Conservation (phyloP, 2,888 invertebrate species). For the Dyspetes luteomarginatus region DNA sequence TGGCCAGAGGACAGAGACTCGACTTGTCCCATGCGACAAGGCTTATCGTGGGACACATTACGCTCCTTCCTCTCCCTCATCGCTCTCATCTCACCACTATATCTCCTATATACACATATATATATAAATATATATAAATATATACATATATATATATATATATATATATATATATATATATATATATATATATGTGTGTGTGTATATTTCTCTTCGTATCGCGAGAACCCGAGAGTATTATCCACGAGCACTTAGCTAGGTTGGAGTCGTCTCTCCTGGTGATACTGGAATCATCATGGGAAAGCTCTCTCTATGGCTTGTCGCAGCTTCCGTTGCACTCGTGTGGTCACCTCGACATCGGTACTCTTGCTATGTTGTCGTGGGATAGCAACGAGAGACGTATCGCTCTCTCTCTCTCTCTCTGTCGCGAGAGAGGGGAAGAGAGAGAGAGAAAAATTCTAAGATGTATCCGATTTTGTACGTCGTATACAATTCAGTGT, state of each 20-base stretch:
- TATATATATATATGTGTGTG: background rate
- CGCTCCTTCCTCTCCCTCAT: constrained; percentile 20
- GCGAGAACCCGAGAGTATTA: constrained; percentile 53
- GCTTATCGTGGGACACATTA: constrained; percentile 62
- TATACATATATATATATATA: too few species aligned
- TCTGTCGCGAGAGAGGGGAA: too few species aligned
- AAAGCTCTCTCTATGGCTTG: constrained; percentile 22
- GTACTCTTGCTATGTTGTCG: constrained; percentile 12
- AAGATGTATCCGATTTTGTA: constrained; percentile 14
- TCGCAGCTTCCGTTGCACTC: constrained; percentile 38
- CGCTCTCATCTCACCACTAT: background rate
- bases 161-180: background rate
- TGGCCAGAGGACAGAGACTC: background rate
- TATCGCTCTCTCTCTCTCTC: constrained; percentile 5
- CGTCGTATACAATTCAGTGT: background rate
- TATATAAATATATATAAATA: too few species aligned
- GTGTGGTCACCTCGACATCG: constrained; percentile 37
- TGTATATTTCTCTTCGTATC: constrained; percentile 49
- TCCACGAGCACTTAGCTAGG: constrained; percentile 55
- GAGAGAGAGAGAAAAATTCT: constrained; percentile 28
- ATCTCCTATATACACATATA: background rate
- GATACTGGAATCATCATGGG: constrained; percentile 57
- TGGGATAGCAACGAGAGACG: constrained; percentile 46
- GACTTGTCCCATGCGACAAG: constrained; percentile 49
- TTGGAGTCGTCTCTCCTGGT: constrained; percentile 29